These are phyloP conservation scores for Sarcophaga rosellei DNA, from an alignment of 2,888 invertebrate genomes.

Conservation along the genomic window DNA sequence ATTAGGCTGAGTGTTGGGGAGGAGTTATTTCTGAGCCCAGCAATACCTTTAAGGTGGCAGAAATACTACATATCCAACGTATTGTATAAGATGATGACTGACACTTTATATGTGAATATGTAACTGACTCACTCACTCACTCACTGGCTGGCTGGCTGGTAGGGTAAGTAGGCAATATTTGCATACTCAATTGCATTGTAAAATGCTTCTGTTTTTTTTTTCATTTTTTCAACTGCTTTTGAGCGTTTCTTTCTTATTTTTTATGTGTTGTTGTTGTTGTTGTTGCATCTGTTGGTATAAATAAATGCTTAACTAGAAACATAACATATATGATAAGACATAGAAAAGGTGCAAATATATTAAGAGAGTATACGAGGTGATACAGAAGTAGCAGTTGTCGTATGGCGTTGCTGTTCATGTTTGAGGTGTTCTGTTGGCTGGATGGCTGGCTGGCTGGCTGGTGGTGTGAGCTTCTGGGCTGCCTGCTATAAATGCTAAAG, in stretches of 20 bases:
- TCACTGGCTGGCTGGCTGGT: conserved; percentile 30
- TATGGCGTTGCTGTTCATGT: not conserved
- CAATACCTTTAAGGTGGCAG: not conserved
- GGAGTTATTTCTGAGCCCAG: not conserved
- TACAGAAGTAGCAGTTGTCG: conserved; percentile 27
- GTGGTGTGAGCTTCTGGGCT: not conserved
- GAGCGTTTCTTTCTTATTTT: not conserved
- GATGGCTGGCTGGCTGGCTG: conserved; percentile 5
- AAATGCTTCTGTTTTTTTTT: conserved; percentile 70
- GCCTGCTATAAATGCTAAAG: conserved; percentile 47
- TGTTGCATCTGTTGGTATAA: conserved; percentile 41
- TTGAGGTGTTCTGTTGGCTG: not conserved
- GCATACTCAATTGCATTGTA: conserved; percentile 81
- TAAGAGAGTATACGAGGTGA: conserved; percentile 53
- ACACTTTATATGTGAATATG: not conserved
- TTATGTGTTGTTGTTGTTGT: conserved; percentile 24
- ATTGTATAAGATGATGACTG: conserved; percentile 41
- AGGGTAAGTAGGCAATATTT: conserved; percentile 79
- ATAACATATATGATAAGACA: conserved; percentile 48
- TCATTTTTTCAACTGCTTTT: conserved; percentile 17
- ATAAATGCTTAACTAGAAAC: conserved; percentile 63
- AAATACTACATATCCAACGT: not conserved
- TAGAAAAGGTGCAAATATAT: conserved; percentile 65
- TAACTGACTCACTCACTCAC: not conserved
- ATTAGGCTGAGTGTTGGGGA: not conserved